Percentiles rank a stretch among this genome's conserved stretches.
phyloP scores from a whole-genome alignment of 2,113 vertebrate species.

The Meles meles region DNA sequence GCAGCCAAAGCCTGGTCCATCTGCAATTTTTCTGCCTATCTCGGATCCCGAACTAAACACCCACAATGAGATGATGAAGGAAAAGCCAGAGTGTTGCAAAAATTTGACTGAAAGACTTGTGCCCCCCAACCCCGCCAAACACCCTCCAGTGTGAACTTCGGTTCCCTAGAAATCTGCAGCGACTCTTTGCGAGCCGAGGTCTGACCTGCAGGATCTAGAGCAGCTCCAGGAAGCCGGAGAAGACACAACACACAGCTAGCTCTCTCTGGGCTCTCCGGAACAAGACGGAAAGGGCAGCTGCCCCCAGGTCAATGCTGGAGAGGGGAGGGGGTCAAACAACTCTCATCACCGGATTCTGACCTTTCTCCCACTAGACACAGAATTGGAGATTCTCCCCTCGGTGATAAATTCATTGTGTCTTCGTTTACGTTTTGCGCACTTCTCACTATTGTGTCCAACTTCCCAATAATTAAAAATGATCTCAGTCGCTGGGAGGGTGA shows the following conservation, averaged over 20 bases:
- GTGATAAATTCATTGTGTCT: background rate
- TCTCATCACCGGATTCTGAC: background rate
- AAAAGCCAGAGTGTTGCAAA: background rate
- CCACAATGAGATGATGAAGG: fast-evolving
- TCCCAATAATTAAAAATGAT: background rate
- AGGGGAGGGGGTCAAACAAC: background rate
- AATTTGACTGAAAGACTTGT: background rate
- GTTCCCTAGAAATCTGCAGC: background rate
- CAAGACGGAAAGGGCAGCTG: background rate
- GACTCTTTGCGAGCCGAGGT: background rate
- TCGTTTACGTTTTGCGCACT: background rate
- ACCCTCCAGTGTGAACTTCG: background rate
- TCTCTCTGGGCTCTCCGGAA: background rate
- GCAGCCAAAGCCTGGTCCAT: background rate
- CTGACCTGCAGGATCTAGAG: background rate
- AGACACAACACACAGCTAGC: fast-evolving
- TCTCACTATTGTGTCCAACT: background rate
- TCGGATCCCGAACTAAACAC: background rate
- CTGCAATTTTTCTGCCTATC: background rate
- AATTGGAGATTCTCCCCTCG: background rate
- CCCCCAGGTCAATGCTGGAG: background rate
- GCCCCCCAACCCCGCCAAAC: too few relatives aligned
- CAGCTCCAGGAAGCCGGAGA: background rate
- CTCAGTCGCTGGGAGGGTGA: background rate
- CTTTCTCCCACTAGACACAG: background rate